Base-by-base conservation (phyloP, 2,888 invertebrate species). In the Standfussiana lucernea region DNA sequence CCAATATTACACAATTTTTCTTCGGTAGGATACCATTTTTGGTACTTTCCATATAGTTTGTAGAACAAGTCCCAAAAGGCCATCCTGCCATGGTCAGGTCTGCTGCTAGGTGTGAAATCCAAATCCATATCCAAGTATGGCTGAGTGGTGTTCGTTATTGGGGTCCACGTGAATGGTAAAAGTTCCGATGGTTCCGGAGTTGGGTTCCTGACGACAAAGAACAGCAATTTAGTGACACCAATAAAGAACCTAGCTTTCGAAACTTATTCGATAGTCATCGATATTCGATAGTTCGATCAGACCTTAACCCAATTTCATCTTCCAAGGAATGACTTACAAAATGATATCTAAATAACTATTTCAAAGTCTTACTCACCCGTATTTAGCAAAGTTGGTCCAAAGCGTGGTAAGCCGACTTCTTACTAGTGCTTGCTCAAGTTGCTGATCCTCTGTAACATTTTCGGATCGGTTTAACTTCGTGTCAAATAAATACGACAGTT, bases 21-120 rank as follows among this genome's bases (percentile, higher is more conserved):
- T 40, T 24, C n/a, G 4, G 18, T 24, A 1, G 42, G 45, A 40
- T 74, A 66, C 81, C 78, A 83, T 32, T 75, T 83, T 28, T 88
- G 83, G n/a, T 83, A 78, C 6, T 84, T 83, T 53, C 77, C 79
- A 56, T 89, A 85, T 0, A 86, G 56, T 71, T 79, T 89, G 75
- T 90, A 91, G 68, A 92, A 91, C 8, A 88, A 70, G 6, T 91
- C 87, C 89, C 86, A 89, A 69, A 89, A 91, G 1, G 84, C 77
- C 83, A 85, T 89, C 40, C 89, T 82, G 0, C n/a, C 71, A 45
- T 88, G 80, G 64, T 84, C 85, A 2, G 85, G 85, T 53, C 88
- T 85, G 32, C 59, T 77, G 5, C 61, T 68, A 2, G 79, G 35
- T 1, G 65, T 75, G 7, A 88, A 74, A 0, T 89, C 80, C 6